Percentiles rank a stretch among this genome's conserved stretches.
Evolutionary conservation across 2,888 invertebrate species (phyloP).

Genomic region (Hofmannophila pseudospretella): DNA sequence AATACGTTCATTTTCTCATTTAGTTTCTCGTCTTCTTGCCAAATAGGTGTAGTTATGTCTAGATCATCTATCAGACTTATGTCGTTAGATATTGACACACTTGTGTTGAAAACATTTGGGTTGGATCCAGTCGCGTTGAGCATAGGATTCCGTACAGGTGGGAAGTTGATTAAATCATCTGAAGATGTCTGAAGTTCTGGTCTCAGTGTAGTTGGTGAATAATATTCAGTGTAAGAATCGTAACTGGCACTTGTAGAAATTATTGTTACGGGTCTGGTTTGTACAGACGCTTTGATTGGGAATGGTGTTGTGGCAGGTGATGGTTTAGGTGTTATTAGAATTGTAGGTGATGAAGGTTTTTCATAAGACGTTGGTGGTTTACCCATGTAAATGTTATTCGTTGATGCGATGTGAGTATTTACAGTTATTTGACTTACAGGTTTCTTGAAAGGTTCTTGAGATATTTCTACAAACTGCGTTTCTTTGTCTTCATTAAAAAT

Average conservation of each 20-base stretch:
- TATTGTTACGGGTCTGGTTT: constrained; percentile 34
- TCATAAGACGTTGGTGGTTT: constrained; percentile 60
- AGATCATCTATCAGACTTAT: constrained; percentile 70
- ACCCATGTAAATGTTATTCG: constrained; percentile 68
- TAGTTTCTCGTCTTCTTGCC: constrained; percentile 85
- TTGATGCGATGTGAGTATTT: constrained; percentile 79
- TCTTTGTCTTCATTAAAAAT: constrained; percentile 40
- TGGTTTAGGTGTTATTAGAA: constrained; percentile 84
- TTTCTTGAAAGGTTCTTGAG: constrained; percentile 72
- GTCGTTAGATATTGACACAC: constrained; percentile 72
- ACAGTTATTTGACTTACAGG: constrained; percentile 75
- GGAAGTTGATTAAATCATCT: constrained; percentile 87
- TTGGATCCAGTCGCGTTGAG: constrained; percentile 82
- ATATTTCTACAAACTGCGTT: constrained; percentile 65
- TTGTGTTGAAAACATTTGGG: constrained; percentile 64
- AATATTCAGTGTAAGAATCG: constrained; percentile 46
- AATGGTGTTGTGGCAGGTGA: constrained; percentile 59
- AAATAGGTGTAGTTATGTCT: constrained; percentile 86
- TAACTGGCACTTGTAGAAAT: constrained; percentile 43
- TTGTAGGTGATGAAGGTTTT: constrained; percentile 78
- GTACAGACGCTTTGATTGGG: constrained; percentile 39
- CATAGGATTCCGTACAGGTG: constrained; percentile 90
- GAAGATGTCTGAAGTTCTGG: constrained; percentile 81
- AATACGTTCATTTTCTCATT: constrained; percentile 89
- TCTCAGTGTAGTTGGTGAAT: constrained; percentile 51